Conservation (phyloP, 1,140 invertebrate species). For the Melipona quadrifasciata region DNA sequence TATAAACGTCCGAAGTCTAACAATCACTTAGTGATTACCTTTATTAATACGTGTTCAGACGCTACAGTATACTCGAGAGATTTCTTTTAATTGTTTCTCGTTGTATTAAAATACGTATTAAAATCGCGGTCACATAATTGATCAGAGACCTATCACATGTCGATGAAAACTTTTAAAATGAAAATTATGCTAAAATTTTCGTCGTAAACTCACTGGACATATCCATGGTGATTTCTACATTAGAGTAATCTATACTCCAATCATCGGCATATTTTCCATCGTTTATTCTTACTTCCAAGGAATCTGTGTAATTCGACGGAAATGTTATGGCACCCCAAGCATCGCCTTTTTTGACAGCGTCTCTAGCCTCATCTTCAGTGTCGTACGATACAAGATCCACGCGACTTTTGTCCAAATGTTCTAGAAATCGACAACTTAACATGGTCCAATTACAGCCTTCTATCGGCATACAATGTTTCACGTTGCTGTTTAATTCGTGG, state of each 20-base stretch:
- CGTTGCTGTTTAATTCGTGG: constrained; percentile 86
- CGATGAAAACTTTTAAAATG: not conserved
- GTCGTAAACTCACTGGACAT: constrained; percentile 90
- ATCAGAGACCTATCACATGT: not conserved
- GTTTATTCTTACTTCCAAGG: constrained; percentile 87
- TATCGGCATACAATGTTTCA: constrained; percentile 78
- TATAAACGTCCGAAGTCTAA: too few relatives aligned
- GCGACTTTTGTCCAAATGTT: constrained; percentile 85
- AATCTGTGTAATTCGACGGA: constrained; percentile 90
- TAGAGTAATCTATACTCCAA: constrained; percentile 87
- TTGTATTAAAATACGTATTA: too few relatives aligned
- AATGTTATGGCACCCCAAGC: constrained; percentile 93
- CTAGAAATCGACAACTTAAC: constrained; percentile 90
- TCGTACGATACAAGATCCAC: constrained; percentile 83
- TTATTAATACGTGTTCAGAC: too few relatives aligned
- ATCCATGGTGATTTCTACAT: constrained; percentile 91
- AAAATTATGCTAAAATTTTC: not conserved
- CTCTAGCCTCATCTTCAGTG: constrained; percentile 83
- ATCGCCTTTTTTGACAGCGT: constrained; percentile 88
- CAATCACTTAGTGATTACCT: too few relatives aligned
- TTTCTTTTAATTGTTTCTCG: too few relatives aligned
- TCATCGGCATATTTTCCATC: constrained; percentile 86
- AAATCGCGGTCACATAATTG: too few relatives aligned
- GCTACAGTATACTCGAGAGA: too few relatives aligned
- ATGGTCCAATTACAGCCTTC: constrained; percentile 85